Conservation (phyloP, 92 coral and sea anemone genomes). For the Porites lobata region DNA sequence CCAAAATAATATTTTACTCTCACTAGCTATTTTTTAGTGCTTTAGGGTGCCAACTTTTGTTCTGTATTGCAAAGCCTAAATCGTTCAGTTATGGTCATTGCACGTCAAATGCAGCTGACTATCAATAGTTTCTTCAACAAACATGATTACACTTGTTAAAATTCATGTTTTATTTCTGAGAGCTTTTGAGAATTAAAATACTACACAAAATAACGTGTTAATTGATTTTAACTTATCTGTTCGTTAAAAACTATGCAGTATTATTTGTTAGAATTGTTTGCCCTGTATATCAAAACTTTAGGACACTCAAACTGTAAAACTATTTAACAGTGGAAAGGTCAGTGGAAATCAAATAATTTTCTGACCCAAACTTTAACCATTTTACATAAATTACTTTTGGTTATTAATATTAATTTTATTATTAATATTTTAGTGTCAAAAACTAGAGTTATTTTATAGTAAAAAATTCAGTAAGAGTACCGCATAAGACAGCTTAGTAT, state of each 20-base stretch:
- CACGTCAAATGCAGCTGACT: no score
- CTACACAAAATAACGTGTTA: slow-evolving; percentile 4
- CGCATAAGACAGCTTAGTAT: no score
- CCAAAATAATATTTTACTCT: no score
- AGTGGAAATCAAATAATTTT: no score
- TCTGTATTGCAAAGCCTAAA: no score
- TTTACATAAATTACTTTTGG: neutral
- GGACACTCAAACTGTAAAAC: slow-evolving; percentile 8
- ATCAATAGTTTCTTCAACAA: neutral
- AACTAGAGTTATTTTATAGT: neutral
- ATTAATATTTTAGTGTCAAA: no score
- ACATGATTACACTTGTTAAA: neutral
- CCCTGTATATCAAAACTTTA: neutral
- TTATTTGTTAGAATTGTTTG: neutral
- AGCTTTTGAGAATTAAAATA: neutral
- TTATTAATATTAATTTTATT: no score
- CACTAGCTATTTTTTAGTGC: no score
- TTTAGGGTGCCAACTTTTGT: no score
- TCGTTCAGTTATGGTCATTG: no score
- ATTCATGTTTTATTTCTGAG: slow-evolving; percentile 7
- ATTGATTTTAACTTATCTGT: neutral
- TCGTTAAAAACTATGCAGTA: slow-evolving; percentile 27
- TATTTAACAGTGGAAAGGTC: neutral
- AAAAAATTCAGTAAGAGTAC: neutral
- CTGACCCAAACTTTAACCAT: no score